phyloP scores from a whole-genome alignment of 1,140 invertebrate genomes.

The Drosophila insularis region DNA sequence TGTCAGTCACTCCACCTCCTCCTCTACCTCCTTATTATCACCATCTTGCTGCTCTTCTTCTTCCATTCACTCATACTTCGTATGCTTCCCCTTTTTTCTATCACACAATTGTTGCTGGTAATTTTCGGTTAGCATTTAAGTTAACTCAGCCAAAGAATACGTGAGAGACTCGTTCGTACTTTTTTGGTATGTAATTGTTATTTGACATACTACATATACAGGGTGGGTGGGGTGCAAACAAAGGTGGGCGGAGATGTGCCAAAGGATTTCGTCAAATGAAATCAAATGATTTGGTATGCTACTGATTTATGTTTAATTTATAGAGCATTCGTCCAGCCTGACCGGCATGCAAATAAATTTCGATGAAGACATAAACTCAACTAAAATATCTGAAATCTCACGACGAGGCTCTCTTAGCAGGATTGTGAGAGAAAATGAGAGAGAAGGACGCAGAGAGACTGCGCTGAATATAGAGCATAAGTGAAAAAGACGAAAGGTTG shows the following conservation, averaged over 20 bases:
- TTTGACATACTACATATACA: not conserved
- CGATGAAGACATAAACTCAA: slow-evolving; percentile 74
- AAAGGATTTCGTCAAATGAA: slow-evolving; percentile 64
- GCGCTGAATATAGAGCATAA: slow-evolving; percentile 47
- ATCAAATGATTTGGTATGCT: slow-evolving; percentile 77
- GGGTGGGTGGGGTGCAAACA: not conserved
- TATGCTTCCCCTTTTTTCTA: not conserved
- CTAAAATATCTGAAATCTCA: slow-evolving; percentile 39
- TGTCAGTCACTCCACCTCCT: slow-evolving; percentile 24
- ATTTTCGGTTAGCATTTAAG: slow-evolving; percentile 44
- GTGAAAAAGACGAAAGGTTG: slow-evolving; percentile 21
- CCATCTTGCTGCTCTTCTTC: not conserved
- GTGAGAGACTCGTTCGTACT: slow-evolving; percentile 43
- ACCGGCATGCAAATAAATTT: slow-evolving; percentile 79
- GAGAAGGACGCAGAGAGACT: not conserved
- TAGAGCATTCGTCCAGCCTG: slow-evolving; percentile 68
- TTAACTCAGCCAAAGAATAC: slow-evolving; percentile 45
- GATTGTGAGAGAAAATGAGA: slow-evolving; percentile 13
- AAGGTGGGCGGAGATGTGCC: not conserved
- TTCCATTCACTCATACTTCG: slow-evolving; percentile 39
- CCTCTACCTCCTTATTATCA: not conserved
- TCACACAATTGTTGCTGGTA: slow-evolving; percentile 39
- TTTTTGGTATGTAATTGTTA: slow-evolving; percentile 21
- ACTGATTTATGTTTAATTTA: slow-evolving; percentile 79
- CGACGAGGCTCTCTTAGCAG: slow-evolving; percentile 17